Base-by-base conservation (phyloP, 2,113 vertebrate species). In the Camelus bactrianus region DNA sequence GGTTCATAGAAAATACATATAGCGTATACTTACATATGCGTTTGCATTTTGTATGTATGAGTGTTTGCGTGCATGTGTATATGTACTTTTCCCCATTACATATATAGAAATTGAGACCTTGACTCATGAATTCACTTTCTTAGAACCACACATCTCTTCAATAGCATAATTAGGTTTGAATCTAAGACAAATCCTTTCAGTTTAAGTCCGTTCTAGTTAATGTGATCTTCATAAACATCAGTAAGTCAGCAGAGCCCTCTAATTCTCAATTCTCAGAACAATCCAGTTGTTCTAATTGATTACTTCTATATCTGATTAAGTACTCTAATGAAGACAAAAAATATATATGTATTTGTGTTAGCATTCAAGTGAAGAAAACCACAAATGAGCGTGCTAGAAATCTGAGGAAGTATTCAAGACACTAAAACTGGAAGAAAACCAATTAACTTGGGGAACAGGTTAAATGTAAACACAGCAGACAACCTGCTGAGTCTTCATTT, bases 391-490 rank as follows among this genome's bases (percentile, higher is more conserved):
- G 83, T 2, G 38, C n/a, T 0, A 75, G 56, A 93, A 94, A 92
- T 89, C 28, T 67, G 89, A 96, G 76, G 91, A 94, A 81, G 30
- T 65, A 82, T 95, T 96, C 86, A 38, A 86, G 93, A 97, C 93
- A 67, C 54, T 95, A 80, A 92, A 94, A 79, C 82, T 83, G 62
- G 85, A 96, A 91, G 86, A 69, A 97, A 97, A 89, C 54, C 69
- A 95, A 91, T 94, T 65, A 96, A 91, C 77, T 96, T 79, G 64
- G 82, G 64, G 94, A 82, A 46, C 79, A 94, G 73, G 73, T 97
- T 82, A 93, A 95, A 86, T 52, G 24, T 84, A 97, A 97, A 72
- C 67, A 94, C 52, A 93, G 60, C 60, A 93, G 93, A 91, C 89
- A 90, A 91, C 81, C 82, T 89, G 93, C 89, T 86, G 73, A 42